These are phyloP conservation scores for Opisthocomus hoazin DNA, from an alignment of 2,113 vertebrate genomes.

Conservation along the genomic window DNA sequence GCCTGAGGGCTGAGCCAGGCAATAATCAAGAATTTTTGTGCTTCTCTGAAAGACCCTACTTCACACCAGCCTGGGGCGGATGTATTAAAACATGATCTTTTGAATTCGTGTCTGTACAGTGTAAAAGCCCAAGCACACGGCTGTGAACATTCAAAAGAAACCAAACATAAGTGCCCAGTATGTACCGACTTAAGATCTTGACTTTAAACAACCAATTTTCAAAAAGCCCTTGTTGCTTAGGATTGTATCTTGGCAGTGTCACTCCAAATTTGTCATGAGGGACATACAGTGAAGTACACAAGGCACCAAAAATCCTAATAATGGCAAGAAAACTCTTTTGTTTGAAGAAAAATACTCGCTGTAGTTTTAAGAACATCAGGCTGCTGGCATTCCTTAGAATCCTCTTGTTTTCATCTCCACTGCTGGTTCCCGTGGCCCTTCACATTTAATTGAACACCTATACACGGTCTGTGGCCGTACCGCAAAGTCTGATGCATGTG, in stretches of 20 bases:
- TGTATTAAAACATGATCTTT: not conserved
- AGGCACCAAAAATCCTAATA: not conserved
- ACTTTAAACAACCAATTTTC: not conserved
- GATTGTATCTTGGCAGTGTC: not conserved
- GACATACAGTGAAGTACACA: not conserved
- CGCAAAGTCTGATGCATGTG: not conserved
- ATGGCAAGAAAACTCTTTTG: not conserved
- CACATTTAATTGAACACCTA: not conserved
- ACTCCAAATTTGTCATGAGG: not conserved
- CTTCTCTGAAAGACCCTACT: not conserved
- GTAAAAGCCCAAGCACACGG: not conserved
- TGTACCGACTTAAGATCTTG: not conserved
- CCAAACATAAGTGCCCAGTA: not conserved
- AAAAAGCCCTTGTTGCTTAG: not conserved
- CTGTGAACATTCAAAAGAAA: not conserved
- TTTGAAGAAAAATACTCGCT: not conserved
- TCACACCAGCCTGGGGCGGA: not conserved
- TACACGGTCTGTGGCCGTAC: accelerated
- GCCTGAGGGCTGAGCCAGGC: not conserved
- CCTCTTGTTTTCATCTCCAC: not conserved
- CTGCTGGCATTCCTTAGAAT: not conserved
- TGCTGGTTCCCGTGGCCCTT: not conserved
- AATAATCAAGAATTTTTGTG: not conserved
- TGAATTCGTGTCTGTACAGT: not conserved
- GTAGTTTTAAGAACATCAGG: not conserved